A percentile compares a stretch with the other conserved stretches of the same genome.
These are phyloP conservation scores for Melinaea menophilus DNA, from an alignment of 2,888 invertebrate genomes.

Conservation along the genomic window DNA sequence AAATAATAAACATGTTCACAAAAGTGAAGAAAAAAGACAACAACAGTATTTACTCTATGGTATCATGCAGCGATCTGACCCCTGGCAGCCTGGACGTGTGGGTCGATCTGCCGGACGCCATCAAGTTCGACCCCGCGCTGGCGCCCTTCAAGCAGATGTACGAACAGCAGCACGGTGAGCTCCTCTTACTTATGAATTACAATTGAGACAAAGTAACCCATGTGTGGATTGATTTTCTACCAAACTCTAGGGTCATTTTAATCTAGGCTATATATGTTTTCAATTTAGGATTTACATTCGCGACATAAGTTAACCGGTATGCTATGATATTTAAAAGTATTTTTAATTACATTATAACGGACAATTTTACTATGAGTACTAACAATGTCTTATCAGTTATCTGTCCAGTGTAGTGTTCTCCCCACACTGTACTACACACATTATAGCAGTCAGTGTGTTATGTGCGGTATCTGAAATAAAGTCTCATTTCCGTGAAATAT, in stretches of 20 bases:
- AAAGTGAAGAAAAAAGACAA: conserved; percentile 40
- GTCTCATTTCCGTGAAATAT: too few relatives aligned
- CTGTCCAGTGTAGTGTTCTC: too few relatives aligned
- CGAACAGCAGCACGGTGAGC: conserved; percentile 70
- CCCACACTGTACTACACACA: too few relatives aligned
- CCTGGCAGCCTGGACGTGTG: conserved; percentile 81
- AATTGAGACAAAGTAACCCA: neutral
- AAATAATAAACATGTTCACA: conserved; percentile 45
- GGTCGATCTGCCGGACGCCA: conserved; percentile 80
- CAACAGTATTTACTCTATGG: conserved; percentile 64
- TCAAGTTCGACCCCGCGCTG: conserved; percentile 81
- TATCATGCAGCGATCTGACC: conserved; percentile 77
- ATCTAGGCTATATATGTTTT: too few relatives aligned
- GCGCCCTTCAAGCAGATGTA: conserved; percentile 79
- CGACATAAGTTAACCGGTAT: too few relatives aligned
- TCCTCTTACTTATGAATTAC: neutral
- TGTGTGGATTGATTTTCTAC: neutral
- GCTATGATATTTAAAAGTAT: too few relatives aligned
- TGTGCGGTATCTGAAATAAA: too few relatives aligned
- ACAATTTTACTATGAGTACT: too few relatives aligned
- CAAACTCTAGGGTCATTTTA: neutral
- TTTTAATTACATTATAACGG: too few relatives aligned
- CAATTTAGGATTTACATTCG: too few relatives aligned
- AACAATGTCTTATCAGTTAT: too few relatives aligned
- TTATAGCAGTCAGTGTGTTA: too few relatives aligned